phyloP scores from a whole-genome alignment of 2,888 invertebrate species.

The Galerucella pusilla region DNA sequence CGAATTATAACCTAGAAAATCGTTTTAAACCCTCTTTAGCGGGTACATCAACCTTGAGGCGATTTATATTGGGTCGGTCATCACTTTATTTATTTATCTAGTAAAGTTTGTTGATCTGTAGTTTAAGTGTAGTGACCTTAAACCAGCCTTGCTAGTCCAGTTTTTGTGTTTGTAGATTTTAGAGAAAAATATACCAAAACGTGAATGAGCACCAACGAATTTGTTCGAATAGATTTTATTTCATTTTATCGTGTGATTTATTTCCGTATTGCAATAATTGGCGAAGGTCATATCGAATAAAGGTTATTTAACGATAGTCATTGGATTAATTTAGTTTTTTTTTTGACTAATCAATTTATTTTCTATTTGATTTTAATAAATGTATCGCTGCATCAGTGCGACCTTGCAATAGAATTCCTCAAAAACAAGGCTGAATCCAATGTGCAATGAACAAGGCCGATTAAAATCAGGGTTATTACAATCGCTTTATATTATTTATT shows the following conservation, averaged over 20 bases:
- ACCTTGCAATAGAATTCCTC: constrained; percentile 44
- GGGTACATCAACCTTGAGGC: constrained; percentile 37
- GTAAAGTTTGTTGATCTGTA: constrained; percentile 45
- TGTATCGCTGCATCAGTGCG: constrained; percentile 36
- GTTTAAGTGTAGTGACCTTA: constrained; percentile 42
- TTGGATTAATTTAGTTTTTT: constrained; percentile 43
- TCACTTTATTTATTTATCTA: constrained; percentile 43
- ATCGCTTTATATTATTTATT: constrained; percentile 44
- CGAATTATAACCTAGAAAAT: constrained; percentile 52
- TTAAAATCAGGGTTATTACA: constrained; percentile 52
- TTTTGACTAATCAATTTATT: constrained; percentile 29
- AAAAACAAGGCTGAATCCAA: constrained; percentile 43
- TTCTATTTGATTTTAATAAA: constrained; percentile 28
- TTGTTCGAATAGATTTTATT: constrained; percentile 6
- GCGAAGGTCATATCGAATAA: constrained; percentile 59
- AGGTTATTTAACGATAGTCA: constrained; percentile 48
- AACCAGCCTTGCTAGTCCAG: constrained; percentile 39
- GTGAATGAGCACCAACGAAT: constrained; percentile 14
- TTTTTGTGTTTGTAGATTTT: constrained; percentile 38
- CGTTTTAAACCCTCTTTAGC: constrained; percentile 29
- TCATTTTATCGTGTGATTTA: constrained; percentile 27
- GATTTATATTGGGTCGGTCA: constrained; percentile 29
- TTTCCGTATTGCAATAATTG: constrained; percentile 61
- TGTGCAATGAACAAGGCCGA: constrained; percentile 44
- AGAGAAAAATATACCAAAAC: constrained; percentile 19